Evolutionary conservation across 2,113 vertebrate species (phyloP), one percentile per base, ranked within the genome.

Genomic region (Apistogramma diplotaenia): DNA sequence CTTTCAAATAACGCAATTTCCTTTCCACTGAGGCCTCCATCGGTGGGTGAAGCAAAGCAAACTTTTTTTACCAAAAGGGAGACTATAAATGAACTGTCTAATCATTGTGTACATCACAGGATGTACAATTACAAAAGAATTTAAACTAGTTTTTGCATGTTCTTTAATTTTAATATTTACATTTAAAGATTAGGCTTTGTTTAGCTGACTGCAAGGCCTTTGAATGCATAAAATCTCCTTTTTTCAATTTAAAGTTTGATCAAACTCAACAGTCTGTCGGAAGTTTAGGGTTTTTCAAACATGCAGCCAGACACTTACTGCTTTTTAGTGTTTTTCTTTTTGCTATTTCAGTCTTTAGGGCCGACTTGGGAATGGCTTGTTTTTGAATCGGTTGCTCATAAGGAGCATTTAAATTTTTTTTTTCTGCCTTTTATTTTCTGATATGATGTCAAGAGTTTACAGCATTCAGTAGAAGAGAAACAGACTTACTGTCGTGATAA

Each of bases 1-100:
- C 25, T 76, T 70, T 81, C 49, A 49, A 70, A 72, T 73, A 43
- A 33, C 13, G 31, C 72, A 0, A 65, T 80, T 84, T 79, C 74
- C 40, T 70, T 13, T 43, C 33, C 55, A 54, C 51, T 58, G 25
- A n/a, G 19, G 8, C 56, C 23, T n/a, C 31, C 31, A 58, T 56
- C 37, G 58, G 5, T 43, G 37, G 15, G 1, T 3, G 6, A 55
- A 77, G 19, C 43, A 18, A 46, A 35, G n/a, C 51, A 70, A 27
- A 31, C 56, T 46, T 57, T 8, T 81, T 62, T 25, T 29, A 75
- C 18, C n/a, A n/a, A 27, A 75, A 74, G 35, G 15, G 25, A 12
- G 37, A 74, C 25, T 58, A 5, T 59, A 73, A 73, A 56, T 62
- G 43, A 61, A 51, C 25, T 27, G n/a, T 27, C 15, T 21, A 4